Conservation (phyloP, 2,113 vertebrate species). For the Connochaetes taurinus region DNA sequence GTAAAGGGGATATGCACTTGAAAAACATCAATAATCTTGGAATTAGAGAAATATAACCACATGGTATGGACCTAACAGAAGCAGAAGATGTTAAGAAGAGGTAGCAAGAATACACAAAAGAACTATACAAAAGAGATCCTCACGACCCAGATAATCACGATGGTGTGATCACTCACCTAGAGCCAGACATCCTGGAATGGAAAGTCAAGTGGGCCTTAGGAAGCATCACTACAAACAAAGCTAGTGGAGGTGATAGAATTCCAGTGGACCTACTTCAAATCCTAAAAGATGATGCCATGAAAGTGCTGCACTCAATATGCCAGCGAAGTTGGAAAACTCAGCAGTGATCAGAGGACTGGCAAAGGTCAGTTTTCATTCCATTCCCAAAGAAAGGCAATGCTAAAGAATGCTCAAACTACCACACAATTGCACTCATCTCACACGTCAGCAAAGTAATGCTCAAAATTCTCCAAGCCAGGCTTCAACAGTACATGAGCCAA, state of each 20-base stretch:
- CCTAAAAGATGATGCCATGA: not conserved
- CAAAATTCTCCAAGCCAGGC: not conserved
- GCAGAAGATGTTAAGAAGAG: not conserved
- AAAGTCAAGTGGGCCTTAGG: not conserved
- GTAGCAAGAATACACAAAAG: not conserved
- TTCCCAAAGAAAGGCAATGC: not conserved
- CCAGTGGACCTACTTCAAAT: not conserved
- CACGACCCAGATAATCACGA: fast-evolving
- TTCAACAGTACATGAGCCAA: not conserved
- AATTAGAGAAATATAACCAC: not conserved
- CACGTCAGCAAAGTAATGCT: not conserved
- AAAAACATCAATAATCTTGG: not conserved
- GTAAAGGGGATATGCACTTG: not conserved
- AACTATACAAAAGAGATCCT: not conserved
- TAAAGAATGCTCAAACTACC: not conserved
- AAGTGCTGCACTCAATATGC: not conserved
- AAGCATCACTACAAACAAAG: not conserved
- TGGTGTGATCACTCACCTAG: not conserved
- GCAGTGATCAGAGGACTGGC: not conserved
- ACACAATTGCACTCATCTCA: not conserved
- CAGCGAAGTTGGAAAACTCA: not conserved
- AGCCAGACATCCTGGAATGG: not conserved
- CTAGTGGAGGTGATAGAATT: not conserved
- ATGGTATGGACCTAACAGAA: not conserved
- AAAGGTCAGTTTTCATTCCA: not conserved